Base-by-base conservation (phyloP, 2,797 vertebrate genomes). In the Macroramphosus scolopax region DNA sequence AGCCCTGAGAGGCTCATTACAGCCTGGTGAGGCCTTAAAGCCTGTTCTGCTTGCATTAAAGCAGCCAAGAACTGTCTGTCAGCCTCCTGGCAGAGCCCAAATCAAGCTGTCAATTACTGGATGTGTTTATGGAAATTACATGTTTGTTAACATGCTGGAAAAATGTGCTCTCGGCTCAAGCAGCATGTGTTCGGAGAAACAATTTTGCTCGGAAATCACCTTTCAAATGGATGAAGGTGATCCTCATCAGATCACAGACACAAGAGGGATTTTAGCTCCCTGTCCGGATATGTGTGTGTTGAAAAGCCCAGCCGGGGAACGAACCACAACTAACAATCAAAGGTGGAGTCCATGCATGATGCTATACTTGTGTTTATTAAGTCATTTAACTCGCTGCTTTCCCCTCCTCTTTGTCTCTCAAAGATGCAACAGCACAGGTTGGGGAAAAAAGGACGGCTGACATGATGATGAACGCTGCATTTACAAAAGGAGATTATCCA, bases 61-160 rank as follows among this genome's bases (percentile, higher is more conserved):
- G 78, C 82, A 85, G 80, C 84, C 78, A 74, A 79, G 79, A 77
- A 72, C 68, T 77, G 83, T 81, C 85, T 88, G 82, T 89, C 83
- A 87, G 83, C 79, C 76, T 67, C 61, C 79, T 83, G 85, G 81
- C 81, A 86, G 80, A 89, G 81, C 88, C 75, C 82, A 90, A 90
- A 90, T 92, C 89, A 93, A 90, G 84, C 81, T 89, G 88, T 82
- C 90, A 93, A 91, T 92, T 80, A 91, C 82, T 81, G 83, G 78
- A 87, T 77, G 88, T 93, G 88, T 92, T 92, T 91, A 91, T 89
- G 87, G 87, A 90, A 90, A 90, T 90, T 85, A 90, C 86, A 90
- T 90, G 88, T 90, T 90, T 91, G 89, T 89, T 90, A 90, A 90
- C 87, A 88, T 89, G 85, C 88, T 83, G 88, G 85, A 85, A 86